Conservation (phyloP, 2,797 vertebrate species). For the Podarcis siculus region DNA sequence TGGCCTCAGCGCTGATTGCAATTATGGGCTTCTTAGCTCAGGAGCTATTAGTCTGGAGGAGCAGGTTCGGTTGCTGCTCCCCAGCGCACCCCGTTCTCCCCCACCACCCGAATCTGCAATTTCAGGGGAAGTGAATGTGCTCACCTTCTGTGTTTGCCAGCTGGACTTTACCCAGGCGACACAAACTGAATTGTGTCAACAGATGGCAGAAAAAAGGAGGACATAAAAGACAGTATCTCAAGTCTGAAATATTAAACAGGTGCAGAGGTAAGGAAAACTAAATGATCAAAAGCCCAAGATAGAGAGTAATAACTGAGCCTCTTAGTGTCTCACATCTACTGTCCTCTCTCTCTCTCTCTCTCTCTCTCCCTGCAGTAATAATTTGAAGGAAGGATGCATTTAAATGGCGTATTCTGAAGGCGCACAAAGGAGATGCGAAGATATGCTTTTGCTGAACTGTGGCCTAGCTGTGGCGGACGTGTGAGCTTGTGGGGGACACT, state of each 20-base stretch:
- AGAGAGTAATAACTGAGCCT: neutral
- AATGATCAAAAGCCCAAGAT: neutral
- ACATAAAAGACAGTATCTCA: constrained; percentile 62
- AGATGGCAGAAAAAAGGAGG: neutral
- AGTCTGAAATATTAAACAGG: constrained; percentile 67
- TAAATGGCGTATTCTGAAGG: neutral
- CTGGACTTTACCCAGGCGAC: constrained; percentile 65
- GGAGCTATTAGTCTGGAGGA: constrained; percentile 1
- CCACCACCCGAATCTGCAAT: constrained; percentile 65
- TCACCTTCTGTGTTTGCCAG: constrained; percentile 69
- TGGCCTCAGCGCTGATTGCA: constrained; percentile 50
- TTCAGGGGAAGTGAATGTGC: constrained; percentile 60
- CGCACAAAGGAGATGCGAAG: neutral
- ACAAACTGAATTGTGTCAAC: constrained; percentile 65
- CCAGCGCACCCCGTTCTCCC: neutral
- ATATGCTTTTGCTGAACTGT: neutral
- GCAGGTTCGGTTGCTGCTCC: constrained; percentile 10
- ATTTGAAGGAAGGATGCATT: neutral
- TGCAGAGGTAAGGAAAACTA: constrained; percentile 49
- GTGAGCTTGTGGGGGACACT: neutral
- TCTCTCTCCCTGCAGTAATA: neutral
- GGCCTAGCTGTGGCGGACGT: neutral
- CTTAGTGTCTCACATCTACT: neutral
- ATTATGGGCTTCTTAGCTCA: constrained; percentile 22
- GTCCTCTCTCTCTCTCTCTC: neutral